phyloP scores from a whole-genome alignment of 2,797 vertebrate species.

The Moxostoma hubbsi region DNA sequence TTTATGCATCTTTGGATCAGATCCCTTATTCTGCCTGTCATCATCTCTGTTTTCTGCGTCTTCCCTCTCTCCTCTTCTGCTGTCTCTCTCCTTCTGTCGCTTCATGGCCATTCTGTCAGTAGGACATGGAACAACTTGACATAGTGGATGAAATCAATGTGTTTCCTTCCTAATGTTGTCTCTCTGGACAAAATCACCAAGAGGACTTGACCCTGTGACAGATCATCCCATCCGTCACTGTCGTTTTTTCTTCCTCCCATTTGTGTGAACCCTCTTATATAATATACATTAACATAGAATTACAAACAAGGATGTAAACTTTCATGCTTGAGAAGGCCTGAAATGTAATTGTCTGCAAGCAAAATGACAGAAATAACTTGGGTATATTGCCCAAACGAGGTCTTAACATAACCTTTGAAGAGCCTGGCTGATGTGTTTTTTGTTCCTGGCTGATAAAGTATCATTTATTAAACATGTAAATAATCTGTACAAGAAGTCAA shows the following conservation, averaged over 20 bases:
- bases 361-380: too few species aligned
- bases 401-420: too few species aligned
- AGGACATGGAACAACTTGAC: conserved; percentile 25
- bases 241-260: neutral
- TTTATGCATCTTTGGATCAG: neutral
- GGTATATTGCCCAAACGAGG: too few species aligned
- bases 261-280: neutral
- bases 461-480: too few species aligned
- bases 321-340: too few species aligned
- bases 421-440: too few species aligned
- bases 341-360: too few species aligned
- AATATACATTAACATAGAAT: neutral
- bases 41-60: conserved; percentile 13
- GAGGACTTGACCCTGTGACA: conserved; percentile 1
- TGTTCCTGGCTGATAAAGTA: too few species aligned
- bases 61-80: conserved; percentile 15
- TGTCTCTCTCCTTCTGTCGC: conserved; percentile 22
- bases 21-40: conserved; percentile 21
- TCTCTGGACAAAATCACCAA: conserved; percentile 7
- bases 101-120: conserved; percentile 12
- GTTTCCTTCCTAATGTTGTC: conserved; percentile 19
- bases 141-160: conserved; percentile 18
- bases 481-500: too few species aligned
- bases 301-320: neutral
- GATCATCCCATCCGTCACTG: neutral